Percentiles rank a stretch among this genome's conserved stretches.
Conservation (phyloP, 2,797 vertebrate genomes). For the Nasua narica region DNA sequence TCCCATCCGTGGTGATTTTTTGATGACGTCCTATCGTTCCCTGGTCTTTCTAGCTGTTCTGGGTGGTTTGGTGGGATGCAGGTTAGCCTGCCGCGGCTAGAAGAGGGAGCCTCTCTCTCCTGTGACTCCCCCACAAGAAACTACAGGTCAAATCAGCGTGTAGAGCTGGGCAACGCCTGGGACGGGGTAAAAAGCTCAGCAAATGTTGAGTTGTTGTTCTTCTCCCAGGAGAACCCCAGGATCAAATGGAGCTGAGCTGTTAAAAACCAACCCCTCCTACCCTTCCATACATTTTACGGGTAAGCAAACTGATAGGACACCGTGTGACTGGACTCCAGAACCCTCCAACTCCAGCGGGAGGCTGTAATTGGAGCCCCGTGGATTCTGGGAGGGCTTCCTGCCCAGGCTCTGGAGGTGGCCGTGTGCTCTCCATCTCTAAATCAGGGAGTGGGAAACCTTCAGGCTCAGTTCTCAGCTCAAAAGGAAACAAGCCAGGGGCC, state of each 20-base stretch:
- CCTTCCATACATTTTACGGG: background rate
- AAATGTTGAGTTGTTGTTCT: constrained; percentile 44
- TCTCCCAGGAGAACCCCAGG: constrained; percentile 3
- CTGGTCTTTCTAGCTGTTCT: background rate
- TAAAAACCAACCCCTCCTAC: background rate
- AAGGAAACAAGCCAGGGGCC: background rate
- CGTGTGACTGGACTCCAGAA: background rate
- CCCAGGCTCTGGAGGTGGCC: background rate
- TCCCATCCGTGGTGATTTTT: background rate
- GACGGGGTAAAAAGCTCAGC: background rate
- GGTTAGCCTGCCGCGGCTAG: background rate
- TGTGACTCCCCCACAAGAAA: constrained; percentile 9
- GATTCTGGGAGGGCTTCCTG: background rate
- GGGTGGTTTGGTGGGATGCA: background rate
- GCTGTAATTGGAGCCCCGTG: background rate
- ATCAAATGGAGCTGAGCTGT: background rate
- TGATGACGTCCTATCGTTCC: background rate
- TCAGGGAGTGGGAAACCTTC: background rate
- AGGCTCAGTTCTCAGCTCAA: background rate
- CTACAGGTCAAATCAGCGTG: constrained; percentile 7
- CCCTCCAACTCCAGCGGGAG: background rate
- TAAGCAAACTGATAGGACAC: background rate
- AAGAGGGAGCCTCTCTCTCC: background rate
- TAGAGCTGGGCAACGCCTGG: background rate
- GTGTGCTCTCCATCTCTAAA: background rate